Conservation (phyloP, 2,888 invertebrate species). For the Brassicogethes aeneus region DNA sequence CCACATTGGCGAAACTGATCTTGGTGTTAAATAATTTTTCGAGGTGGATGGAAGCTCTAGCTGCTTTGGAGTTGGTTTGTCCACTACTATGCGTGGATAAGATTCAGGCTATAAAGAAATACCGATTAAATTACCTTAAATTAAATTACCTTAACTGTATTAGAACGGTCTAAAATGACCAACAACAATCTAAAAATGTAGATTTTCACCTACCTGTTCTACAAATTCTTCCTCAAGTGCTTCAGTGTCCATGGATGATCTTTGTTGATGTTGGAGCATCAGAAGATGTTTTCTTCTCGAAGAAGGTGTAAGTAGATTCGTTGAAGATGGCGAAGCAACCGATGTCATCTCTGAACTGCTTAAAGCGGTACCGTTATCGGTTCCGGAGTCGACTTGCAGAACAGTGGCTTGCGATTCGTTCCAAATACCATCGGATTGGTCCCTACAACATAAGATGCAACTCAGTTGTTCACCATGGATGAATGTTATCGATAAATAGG, state of each 20-base stretch:
- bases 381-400: constrained; percentile 62
- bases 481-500: background rate
- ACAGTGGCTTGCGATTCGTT: constrained; percentile 85
- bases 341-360: constrained; percentile 42
- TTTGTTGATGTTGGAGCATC: constrained; percentile 73
- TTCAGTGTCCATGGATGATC: constrained; percentile 80
- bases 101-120: constrained; percentile 8
- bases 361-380: constrained; percentile 54
- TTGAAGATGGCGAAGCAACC: constrained; percentile 46
- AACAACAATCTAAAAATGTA: background rate
- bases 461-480: too few relatives aligned
- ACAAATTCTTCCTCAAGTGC: constrained; percentile 64
- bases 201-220: constrained; percentile 43
- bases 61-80: constrained; percentile 14
- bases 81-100: constrained; percentile 19
- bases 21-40: constrained; percentile 23
- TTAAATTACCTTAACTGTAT: too few relatives aligned
- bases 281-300: constrained; percentile 69
- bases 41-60: constrained; percentile 14
- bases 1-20: constrained; percentile 8
- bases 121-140: background rate
- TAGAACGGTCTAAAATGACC: too few relatives aligned
- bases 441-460: too few relatives aligned
- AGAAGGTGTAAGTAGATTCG: constrained; percentile 65
- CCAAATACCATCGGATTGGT: constrained; percentile 83